Evolutionary conservation across 2,113 vertebrate species (phyloP).

Genomic region (Corydoras sp.): DNA sequence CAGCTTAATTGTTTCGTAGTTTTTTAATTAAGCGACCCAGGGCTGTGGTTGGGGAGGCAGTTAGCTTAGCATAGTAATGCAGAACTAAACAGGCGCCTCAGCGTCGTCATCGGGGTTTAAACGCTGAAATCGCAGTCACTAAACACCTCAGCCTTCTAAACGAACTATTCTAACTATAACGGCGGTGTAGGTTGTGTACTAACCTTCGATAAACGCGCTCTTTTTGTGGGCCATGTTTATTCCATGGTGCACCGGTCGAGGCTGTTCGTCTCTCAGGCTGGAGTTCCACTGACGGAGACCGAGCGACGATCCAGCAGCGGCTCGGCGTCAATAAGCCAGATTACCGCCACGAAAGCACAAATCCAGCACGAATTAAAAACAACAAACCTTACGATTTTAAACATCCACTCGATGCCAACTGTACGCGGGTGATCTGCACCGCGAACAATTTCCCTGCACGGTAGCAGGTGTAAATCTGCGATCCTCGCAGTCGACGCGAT

Average conservation of each 20-base stretch:
- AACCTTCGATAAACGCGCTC: slow-evolving; percentile 68
- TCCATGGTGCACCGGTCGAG: slow-evolving; percentile 53
- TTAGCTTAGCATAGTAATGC: background rate
- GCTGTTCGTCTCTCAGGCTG: slow-evolving; percentile 8
- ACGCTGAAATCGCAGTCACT: background rate
- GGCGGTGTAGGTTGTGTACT: slow-evolving; percentile 31
- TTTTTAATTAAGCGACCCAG: background rate
- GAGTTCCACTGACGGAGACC: background rate
- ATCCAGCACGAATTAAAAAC: background rate
- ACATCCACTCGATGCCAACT: too few relatives aligned
- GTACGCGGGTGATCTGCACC: too few relatives aligned
- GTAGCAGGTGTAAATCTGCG: too few relatives aligned
- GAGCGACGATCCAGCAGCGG: background rate
- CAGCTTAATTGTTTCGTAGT: background rate
- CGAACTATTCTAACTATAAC: background rate
- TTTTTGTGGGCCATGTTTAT: slow-evolving; percentile 65
- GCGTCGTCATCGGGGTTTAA: background rate
- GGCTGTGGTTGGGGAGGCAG: background rate
- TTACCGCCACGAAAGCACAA: background rate
- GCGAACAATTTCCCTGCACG: too few relatives aligned
- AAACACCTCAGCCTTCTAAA: background rate
- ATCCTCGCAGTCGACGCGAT: too few relatives aligned
- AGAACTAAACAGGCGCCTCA: background rate
- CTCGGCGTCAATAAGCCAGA: slow-evolving; percentile 2
- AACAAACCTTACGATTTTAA: background rate